A percentile compares a stretch with the other conserved stretches of the same genome.
phyloP scores from a whole-genome alignment of 35 echinoderm and acorn worm species.

The Heliocidaris erythrogramma region DNA sequence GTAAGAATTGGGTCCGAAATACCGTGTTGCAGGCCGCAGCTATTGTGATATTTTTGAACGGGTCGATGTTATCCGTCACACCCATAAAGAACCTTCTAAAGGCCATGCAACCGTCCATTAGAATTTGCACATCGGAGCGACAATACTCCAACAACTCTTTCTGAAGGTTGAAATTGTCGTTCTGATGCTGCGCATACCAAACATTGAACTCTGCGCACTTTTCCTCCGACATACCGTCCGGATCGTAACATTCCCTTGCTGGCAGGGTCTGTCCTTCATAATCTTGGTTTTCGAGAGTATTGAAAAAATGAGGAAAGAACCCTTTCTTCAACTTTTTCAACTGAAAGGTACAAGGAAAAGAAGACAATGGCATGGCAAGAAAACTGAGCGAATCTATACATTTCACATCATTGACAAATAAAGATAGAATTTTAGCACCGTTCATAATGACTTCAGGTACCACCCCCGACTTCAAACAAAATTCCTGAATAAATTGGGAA shows the following conservation, averaged over 20 bases:
- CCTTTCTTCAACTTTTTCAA: conserved; percentile 69
- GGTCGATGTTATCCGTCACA: conserved; percentile 40
- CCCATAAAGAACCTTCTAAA: conserved; percentile 66
- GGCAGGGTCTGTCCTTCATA: conserved; percentile 57
- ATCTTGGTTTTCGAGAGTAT: conserved; percentile 47
- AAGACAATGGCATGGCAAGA: conserved; percentile 75
- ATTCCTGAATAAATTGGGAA: conserved; percentile 67
- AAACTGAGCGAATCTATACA: conserved; percentile 79
- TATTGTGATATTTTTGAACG: conserved; percentile 74
- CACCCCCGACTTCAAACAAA: conserved; percentile 34
- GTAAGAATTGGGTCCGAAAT: conserved; percentile 60
- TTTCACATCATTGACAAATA: conserved; percentile 46
- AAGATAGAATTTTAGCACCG: conserved; percentile 55
- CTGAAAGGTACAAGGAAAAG: conserved; percentile 65
- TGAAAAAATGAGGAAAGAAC: conserved; percentile 70
- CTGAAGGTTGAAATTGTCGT: conserved; percentile 44
- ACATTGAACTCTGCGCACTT: conserved; percentile 16
- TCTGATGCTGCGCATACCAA: conserved; percentile 62
- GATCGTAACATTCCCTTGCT: conserved; percentile 35
- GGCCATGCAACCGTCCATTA: conserved; percentile 52
- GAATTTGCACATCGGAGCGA: conserved; percentile 64
- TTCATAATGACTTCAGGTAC: conserved; percentile 70
- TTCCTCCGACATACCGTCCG: conserved; percentile 58
- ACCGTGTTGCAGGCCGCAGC: conserved; percentile 70
- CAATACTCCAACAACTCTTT: conserved; percentile 63